Evolutionary conservation across 1,140 invertebrate genomes (phyloP).

Genomic region (Notospermus geniculatus): DNA sequence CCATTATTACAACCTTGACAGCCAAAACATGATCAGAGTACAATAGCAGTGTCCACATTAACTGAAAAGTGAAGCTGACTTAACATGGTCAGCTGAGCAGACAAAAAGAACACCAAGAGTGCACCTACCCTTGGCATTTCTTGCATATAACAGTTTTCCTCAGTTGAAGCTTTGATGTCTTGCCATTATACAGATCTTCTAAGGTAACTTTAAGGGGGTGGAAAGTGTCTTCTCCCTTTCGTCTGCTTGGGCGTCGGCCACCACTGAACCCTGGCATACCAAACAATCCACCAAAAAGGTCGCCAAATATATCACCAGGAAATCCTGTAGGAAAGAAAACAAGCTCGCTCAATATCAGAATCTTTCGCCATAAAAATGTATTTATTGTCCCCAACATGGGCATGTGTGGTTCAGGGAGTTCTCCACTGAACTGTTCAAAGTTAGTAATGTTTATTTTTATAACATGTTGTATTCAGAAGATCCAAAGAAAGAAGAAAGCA

Average conservation of each 20-base stretch:
- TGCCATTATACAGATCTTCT: constrained; percentile 97
- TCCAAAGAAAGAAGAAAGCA: no score
- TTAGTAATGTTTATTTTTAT: no score
- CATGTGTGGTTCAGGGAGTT: no score
- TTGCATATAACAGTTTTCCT: constrained; percentile 97
- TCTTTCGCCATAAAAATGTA: no score
- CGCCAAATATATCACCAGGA: constrained; percentile 48
- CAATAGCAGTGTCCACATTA: no score
- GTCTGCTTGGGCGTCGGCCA: constrained; percentile 48
- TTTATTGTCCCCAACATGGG: no score
- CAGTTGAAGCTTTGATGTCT: constrained; percentile 88
- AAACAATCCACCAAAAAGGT: constrained; percentile 53
- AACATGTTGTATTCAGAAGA: no score
- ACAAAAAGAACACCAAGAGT: no score
- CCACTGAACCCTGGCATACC: constrained; percentile 38
- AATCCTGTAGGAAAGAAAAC: constrained; percentile 30
- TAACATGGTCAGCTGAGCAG: no score
- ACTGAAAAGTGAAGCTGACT: no score
- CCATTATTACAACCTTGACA: not conserved
- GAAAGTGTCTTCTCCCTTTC: constrained; percentile 68
- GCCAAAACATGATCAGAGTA: no score
- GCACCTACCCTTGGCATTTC: constrained; percentile 84
- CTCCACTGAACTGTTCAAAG: not conserved
- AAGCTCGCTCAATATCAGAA: no score
- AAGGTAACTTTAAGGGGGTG: constrained; percentile 78